Evolutionary conservation across 2,113 vertebrate genomes (phyloP).

Genomic region (Lamprologus speciosus): DNA sequence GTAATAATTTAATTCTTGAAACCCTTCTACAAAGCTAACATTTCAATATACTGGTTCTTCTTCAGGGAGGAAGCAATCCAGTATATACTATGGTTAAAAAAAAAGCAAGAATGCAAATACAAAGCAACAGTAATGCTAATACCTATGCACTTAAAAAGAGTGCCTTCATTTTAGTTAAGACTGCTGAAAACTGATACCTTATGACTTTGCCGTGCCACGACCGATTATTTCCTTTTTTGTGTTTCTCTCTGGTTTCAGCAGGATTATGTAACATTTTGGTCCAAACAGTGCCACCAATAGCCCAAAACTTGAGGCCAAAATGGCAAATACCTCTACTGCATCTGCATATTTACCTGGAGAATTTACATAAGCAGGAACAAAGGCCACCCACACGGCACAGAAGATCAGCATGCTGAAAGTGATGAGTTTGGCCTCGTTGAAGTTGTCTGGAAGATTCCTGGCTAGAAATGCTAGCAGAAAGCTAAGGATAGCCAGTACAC

Average conservation of each 20-base stretch:
- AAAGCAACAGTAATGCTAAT: background rate
- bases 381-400: background rate
- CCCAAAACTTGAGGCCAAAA: slow-evolving; percentile 47
- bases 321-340: background rate
- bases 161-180: background rate
- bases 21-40: background rate
- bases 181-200: background rate
- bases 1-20: background rate
- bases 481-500: slow-evolving; percentile 50
- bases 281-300: slow-evolving; percentile 59
- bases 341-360: background rate
- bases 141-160: background rate
- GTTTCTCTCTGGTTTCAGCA: slow-evolving; percentile 63
- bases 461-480: slow-evolving; percentile 65
- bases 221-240: slow-evolving; percentile 62
- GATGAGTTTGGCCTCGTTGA: slow-evolving; percentile 8
- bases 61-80: background rate
- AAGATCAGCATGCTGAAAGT: slow-evolving; percentile 1
- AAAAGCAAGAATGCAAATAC: background rate
- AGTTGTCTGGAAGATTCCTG: slow-evolving; percentile 63
- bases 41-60: background rate
- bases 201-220: background rate
- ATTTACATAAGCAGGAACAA: background rate
- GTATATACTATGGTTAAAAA: background rate
- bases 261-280: slow-evolving; percentile 69